Evolutionary conservation across 2,797 vertebrate genomes (phyloP).

Genomic region (Cyclura pinguis): DNA sequence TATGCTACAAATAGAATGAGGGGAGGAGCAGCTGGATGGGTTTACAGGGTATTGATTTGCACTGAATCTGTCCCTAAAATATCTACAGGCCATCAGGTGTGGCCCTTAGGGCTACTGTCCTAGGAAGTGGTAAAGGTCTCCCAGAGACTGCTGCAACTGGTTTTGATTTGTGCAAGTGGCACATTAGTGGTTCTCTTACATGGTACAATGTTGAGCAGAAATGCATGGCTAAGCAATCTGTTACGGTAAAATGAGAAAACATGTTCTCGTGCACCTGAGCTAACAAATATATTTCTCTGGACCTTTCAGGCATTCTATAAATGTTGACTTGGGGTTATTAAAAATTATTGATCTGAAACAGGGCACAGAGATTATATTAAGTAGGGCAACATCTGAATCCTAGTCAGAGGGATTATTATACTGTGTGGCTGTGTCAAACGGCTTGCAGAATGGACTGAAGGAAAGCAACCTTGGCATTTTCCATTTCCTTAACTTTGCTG

Average conservation of each 20-base stretch:
- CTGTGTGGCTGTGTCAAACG: constrained; percentile 8
- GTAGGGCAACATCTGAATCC: constrained; percentile 11
- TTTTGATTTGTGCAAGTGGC: constrained; percentile 21
- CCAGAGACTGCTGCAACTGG: neutral
- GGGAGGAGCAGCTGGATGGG: neutral
- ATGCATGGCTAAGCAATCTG: constrained; percentile 14
- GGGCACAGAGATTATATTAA: constrained; percentile 34
- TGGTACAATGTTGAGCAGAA: constrained; percentile 26
- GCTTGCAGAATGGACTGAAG: constrained; percentile 37
- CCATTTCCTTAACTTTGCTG: constrained; percentile 21
- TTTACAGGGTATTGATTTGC: neutral
- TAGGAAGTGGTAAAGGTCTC: neutral
- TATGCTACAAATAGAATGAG: neutral
- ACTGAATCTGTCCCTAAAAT: constrained; percentile 6
- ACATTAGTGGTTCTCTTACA: constrained; percentile 4
- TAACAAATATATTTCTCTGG: constrained; percentile 28
- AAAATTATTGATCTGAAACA: constrained; percentile 33
- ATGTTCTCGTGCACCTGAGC: neutral
- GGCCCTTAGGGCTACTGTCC: neutral
- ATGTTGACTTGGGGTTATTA: constrained; percentile 36
- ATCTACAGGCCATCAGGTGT: constrained; percentile 11
- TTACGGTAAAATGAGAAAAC: constrained; percentile 31
- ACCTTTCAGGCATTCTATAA: constrained; percentile 42
- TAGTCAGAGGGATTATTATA: neutral
- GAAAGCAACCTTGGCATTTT: constrained; percentile 40